Evolutionary conservation across 2,113 vertebrate species (phyloP).

Genomic region (Elanus axillaris): DNA sequence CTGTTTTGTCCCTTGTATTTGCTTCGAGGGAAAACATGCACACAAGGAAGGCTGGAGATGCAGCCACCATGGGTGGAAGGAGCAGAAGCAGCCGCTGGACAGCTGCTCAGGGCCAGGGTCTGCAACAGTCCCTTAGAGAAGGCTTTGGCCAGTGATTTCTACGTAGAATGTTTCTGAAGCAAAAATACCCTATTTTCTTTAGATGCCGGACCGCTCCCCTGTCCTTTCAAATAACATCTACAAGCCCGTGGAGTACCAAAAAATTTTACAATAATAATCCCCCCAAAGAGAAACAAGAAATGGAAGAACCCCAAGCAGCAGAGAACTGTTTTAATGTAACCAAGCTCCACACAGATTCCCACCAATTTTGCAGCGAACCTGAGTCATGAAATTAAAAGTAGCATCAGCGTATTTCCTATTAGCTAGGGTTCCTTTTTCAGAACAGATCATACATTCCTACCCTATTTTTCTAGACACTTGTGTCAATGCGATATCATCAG

Average conservation of each 20-base stretch:
- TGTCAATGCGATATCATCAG: conserved; percentile 56
- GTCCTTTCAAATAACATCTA: not conserved
- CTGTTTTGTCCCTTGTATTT: not conserved
- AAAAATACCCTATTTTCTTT: not conserved
- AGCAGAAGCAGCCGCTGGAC: not conserved
- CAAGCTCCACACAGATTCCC: not conserved
- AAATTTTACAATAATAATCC: not conserved
- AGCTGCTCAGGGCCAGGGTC: not conserved
- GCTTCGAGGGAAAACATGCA: not conserved
- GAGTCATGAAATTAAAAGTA: conserved; percentile 62
- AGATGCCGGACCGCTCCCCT: not conserved
- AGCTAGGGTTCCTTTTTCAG: conserved; percentile 34
- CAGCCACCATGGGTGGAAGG: not conserved
- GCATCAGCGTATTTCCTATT: conserved; percentile 56
- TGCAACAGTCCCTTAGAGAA: not conserved
- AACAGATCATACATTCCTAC: conserved; percentile 46
- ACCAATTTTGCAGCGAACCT: conserved; percentile 51
- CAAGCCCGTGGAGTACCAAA: not conserved
- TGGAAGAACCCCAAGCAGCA: not conserved
- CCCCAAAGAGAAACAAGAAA: not conserved
- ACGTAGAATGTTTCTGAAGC: not conserved
- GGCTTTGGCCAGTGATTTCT: not conserved
- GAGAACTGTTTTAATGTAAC: not conserved
- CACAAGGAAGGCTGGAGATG: not conserved
- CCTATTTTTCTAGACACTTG: conserved; percentile 62